These are phyloP conservation scores for Sebastolobus altivelis DNA, from an alignment of 2,797 vertebrate species.

Conservation along the genomic window DNA sequence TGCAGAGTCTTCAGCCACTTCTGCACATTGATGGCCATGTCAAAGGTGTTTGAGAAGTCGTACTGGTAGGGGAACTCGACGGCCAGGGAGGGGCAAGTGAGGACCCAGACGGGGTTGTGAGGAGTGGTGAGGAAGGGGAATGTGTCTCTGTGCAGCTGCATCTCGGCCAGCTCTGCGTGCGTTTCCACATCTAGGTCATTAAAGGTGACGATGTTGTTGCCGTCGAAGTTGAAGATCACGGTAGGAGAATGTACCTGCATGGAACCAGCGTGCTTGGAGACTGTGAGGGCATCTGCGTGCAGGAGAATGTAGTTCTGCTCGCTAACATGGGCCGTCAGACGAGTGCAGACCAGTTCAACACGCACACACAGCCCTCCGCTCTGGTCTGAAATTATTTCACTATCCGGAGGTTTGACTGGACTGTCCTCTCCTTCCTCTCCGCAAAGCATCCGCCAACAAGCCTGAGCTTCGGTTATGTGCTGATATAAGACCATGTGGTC, in stretches of 20 bases:
- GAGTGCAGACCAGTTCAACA: conserved; percentile 87
- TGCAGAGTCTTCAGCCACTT: conserved; percentile 97
- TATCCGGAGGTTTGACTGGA: background rate
- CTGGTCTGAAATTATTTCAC: conserved; percentile 23
- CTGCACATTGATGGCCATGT: conserved; percentile 92
- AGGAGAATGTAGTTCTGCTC: conserved; percentile 90
- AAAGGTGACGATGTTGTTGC: conserved; percentile 92
- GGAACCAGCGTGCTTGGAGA: conserved; percentile 83
- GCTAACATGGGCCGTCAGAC: conserved; percentile 88
- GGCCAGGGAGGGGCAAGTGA: conserved; percentile 87
- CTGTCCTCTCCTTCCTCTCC: conserved; percentile 30
- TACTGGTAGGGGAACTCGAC: conserved; percentile 97
- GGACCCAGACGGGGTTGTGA: conserved; percentile 90
- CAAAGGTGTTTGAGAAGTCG: conserved; percentile 95
- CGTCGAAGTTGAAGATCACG: conserved; percentile 91
- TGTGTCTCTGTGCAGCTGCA: conserved; percentile 87
- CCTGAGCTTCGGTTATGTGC: conserved; percentile 87
- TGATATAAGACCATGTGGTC: conserved; percentile 97
- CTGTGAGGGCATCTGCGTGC: conserved; percentile 83
- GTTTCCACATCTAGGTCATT: conserved; percentile 88
- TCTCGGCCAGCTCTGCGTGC: conserved; percentile 88
- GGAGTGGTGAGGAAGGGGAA: conserved; percentile 88
- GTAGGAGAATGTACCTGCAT: conserved; percentile 87
- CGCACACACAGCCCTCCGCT: conserved; percentile 82
- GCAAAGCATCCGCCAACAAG: conserved; percentile 84